Evolutionary conservation across 92 coral and sea anemone genomes (phyloP).

Genomic region (Porites evermanni): DNA sequence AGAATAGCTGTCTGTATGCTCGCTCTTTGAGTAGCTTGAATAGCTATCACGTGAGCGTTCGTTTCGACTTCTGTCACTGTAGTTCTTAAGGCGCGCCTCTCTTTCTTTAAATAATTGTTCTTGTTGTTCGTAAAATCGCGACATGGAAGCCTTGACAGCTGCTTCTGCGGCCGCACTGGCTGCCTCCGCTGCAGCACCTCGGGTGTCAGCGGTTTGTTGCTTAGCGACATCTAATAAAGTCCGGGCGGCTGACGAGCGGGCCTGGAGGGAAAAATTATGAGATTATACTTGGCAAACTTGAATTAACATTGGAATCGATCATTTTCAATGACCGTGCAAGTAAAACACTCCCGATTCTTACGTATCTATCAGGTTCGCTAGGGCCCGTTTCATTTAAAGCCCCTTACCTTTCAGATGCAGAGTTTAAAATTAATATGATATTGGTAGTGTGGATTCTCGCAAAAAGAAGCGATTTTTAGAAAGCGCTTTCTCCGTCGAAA

Average conservation of each 20-base stretch:
- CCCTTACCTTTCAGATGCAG: no score
- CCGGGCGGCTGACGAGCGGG: conserved; percentile 82
- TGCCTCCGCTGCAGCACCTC: conserved; percentile 75
- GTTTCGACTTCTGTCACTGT: conserved; percentile 45
- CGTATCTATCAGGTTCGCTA: no score
- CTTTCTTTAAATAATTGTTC: conserved; percentile 57
- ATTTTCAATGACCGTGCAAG: no score
- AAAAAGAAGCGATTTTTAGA: no score
- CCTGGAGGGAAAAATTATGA: conserved; percentile 44
- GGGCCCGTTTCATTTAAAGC: no score
- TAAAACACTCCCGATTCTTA: no score
- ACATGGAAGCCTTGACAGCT: conserved; percentile 80
- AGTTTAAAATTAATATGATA: no score
- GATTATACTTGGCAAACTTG: no score
- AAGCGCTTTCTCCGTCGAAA: no score
- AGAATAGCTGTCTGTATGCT: conserved; percentile 71
- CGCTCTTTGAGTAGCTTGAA: conserved; percentile 65
- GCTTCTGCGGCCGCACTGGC: conserved; percentile 94
- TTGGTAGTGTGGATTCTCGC: no score
- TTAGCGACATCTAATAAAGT: conserved; percentile 77
- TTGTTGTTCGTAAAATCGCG: conserved; percentile 61
- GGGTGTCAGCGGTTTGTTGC: conserved; percentile 73
- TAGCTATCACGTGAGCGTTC: conserved; percentile 61
- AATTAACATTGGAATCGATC: no score
- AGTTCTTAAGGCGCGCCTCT: conserved; percentile 41